Base-by-base conservation (phyloP, 2,888 invertebrate species). In the Archips xylosteana region DNA sequence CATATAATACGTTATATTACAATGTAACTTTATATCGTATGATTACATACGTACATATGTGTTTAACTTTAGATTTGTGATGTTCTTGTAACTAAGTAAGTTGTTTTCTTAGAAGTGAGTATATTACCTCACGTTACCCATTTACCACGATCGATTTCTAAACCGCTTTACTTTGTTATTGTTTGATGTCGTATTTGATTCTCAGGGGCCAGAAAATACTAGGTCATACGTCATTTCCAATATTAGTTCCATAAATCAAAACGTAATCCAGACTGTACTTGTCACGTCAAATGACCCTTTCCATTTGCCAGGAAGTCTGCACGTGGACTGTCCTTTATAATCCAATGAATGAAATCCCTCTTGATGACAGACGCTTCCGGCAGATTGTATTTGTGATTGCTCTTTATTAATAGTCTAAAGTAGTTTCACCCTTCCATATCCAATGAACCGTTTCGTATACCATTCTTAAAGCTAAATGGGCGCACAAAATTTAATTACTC, bases 361-460 rank as follows among this genome's bases (percentile, higher is more conserved):
- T 86, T 84, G 83, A 84, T 85, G 87, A 85, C 84, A 83, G 80
- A 85, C 79, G 84, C 81, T 88, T 91, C 91, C 91, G 89, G 80
- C 78, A 76, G 78, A 78, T 78, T 80, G 76, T 74, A 65, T 73
- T 76, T 71, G 71, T 73, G 73, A 69, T 74, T 71, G 61, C 74
- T 62, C 71, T 74, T 69, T 65, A 75, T 68, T 71, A 68, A 69
- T 71, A 71, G 74, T 42, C 49, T 42, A 54, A 57, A 57, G 57
- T 47, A 6, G 66, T 62, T 39, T 47, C 59, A 74, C 78, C 78
- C 78, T 80, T 80, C 78, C 74, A 77, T 77, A 15, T 70, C 36
- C 32, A 65, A 63, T 57, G 74, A 76, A 75, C 72, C 71, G 71
- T 78, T 80, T 80, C 77, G 73, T 80, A 65, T 75, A 23, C 51